Conservation (phyloP, 2,797 vertebrate species). For the Urosaurus nigricauda region DNA sequence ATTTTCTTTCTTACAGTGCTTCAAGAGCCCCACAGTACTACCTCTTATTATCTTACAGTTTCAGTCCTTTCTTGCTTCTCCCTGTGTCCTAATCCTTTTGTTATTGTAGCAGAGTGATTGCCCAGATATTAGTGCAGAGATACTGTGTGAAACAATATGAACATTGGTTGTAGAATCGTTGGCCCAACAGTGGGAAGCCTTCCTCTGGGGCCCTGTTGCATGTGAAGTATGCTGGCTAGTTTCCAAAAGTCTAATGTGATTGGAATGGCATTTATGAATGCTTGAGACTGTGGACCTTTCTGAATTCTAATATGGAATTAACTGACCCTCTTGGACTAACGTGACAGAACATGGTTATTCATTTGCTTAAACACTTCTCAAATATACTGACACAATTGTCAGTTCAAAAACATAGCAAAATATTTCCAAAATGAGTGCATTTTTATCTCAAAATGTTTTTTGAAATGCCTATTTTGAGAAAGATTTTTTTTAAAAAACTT, state of each 20-base stretch:
- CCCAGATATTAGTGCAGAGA: neutral
- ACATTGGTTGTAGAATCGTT: neutral
- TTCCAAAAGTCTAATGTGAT: neutral
- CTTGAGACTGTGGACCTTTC: neutral
- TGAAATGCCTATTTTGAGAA: too few species aligned
- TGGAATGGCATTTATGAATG: neutral
- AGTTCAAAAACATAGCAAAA: too few species aligned
- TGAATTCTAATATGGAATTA: too few species aligned
- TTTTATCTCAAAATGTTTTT: too few species aligned
- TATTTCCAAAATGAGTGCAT: too few species aligned
- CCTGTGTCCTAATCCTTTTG: neutral
- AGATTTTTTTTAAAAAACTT: neutral
- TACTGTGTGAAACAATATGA: neutral
- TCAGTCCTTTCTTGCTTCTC: neutral
- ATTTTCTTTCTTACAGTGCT: neutral
- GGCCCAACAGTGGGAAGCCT: neutral
- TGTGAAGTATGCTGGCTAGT: neutral
- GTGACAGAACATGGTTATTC: too few species aligned
- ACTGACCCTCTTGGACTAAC: too few species aligned
- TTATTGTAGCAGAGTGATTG: neutral
- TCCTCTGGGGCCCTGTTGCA: neutral
- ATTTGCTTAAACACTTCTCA: too few species aligned
- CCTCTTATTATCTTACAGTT: neutral
- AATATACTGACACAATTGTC: too few species aligned
- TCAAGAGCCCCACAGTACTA: neutral